Evolutionary conservation across 2,797 vertebrate genomes (phyloP).

Genomic region (Melanotaenia pygmaea): DNA sequence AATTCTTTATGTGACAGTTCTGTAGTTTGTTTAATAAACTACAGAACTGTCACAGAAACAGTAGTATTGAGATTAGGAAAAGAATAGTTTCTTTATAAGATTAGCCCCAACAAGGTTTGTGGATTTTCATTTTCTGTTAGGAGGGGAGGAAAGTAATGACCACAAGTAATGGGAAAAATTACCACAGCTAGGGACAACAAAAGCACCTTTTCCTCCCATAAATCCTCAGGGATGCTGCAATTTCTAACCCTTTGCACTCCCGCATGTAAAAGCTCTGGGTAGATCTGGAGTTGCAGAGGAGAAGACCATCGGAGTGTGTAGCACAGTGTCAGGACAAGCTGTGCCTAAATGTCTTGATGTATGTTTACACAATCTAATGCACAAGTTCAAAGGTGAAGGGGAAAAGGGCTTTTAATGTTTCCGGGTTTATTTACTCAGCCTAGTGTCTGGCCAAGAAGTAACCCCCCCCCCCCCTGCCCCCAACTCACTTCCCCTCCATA

Average conservation of each 20-base stretch:
- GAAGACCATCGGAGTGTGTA: conserved; percentile 61
- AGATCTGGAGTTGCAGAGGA: conserved; percentile 36
- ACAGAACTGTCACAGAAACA: too few species aligned
- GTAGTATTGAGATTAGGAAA: not conserved
- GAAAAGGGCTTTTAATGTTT: conserved; percentile 86
- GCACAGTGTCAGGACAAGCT: conserved; percentile 75
- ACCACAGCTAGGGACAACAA: conserved; percentile 21
- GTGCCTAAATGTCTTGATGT: conserved; percentile 78
- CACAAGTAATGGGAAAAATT: not conserved
- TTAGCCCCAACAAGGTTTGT: not conserved
- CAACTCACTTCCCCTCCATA: not conserved
- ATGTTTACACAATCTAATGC: conserved; percentile 85
- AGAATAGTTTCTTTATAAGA: not conserved
- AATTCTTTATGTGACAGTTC: not conserved
- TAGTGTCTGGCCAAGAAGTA: conserved; percentile 82
- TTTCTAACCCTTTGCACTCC: conserved; percentile 41
- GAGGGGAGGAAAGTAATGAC: too few species aligned
- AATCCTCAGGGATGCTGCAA: conserved; percentile 19
- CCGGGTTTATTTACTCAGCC: conserved; percentile 86
- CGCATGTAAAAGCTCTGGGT: conserved; percentile 33
- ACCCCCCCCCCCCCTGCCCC: conserved; percentile 56
- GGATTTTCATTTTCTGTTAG: not conserved
- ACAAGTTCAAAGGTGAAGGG: conserved; percentile 84
- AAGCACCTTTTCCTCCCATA: conserved; percentile 5
- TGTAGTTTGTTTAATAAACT: not conserved